Conservation (phyloP, 2,888 invertebrate genomes). For the Rhodophaea formosa region DNA sequence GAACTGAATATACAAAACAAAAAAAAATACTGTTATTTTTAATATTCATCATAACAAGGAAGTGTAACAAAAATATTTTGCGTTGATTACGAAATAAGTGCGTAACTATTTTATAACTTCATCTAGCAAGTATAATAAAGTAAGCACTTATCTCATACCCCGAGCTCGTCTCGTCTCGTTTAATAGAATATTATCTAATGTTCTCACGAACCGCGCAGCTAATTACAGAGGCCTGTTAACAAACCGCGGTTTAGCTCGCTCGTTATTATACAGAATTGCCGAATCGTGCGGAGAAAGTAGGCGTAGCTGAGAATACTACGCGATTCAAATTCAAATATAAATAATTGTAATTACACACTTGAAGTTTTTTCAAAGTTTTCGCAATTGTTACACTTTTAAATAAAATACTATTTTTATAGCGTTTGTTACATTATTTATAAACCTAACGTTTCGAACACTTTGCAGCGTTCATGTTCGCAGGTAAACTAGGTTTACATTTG, state of each 20-base stretch:
- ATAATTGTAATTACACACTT: not conserved
- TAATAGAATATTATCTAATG: slow-evolving; percentile 18
- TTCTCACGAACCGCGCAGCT: slow-evolving; percentile 11
- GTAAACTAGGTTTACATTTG: too few relatives aligned
- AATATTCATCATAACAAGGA: not conserved
- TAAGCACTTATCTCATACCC: slow-evolving; percentile 11
- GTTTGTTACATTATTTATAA: too few relatives aligned
- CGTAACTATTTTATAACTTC: slow-evolving; percentile 15
- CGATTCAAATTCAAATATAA: not conserved
- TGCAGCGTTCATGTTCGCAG: too few relatives aligned
- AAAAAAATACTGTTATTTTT: not conserved
- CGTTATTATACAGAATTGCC: slow-evolving; percentile 25
- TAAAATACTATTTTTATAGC: too few relatives aligned
- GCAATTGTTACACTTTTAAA: too few relatives aligned
- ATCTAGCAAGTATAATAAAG: slow-evolving; percentile 12
- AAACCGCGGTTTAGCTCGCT: slow-evolving; percentile 15
- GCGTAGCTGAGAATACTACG: slow-evolving; percentile 2
- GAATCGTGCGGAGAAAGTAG: slow-evolving; percentile 39
- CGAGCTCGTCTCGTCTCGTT: not conserved
- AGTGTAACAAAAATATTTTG: not conserved
- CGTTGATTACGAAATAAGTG: slow-evolving; percentile 10
- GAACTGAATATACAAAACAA: not conserved
- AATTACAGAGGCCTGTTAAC: slow-evolving; percentile 17
- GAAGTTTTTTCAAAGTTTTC: too few relatives aligned
- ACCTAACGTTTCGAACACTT: too few relatives aligned